These are phyloP conservation scores for Erannis defoliaria DNA, from an alignment of 2,888 invertebrate species.

Conservation along the genomic window DNA sequence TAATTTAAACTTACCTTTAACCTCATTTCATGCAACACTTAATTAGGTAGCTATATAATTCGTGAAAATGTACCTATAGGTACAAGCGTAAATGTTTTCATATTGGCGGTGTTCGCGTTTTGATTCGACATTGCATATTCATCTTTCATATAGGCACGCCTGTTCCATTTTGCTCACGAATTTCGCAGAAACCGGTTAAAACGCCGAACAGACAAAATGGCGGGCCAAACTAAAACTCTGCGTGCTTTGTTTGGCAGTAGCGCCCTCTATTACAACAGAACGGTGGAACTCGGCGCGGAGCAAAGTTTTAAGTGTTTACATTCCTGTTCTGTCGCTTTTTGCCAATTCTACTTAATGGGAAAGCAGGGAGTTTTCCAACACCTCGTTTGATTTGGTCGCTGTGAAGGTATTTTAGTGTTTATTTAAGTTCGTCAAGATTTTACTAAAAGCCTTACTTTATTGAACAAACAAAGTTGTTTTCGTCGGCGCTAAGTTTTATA, in stretches of 20 bases:
- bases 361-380: conserved; percentile 72
- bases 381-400: conserved; percentile 75
- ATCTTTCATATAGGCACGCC: conserved; percentile 67
- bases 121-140: conserved; percentile 75
- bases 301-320: conserved; percentile 85
- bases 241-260: conserved; percentile 78
- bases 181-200: conserved; percentile 71
- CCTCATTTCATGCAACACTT: background rate
- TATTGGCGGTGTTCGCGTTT: conserved; percentile 47
- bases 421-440: conserved; percentile 68
- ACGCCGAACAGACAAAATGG: conserved; percentile 74
- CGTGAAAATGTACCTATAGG: background rate
- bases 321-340: conserved; percentile 84
- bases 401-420: conserved; percentile 70
- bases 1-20: background rate
- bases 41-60: too few relatives aligned
- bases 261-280: conserved; percentile 73
- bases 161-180: conserved; percentile 67
- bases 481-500: conserved; percentile 28
- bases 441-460: conserved; percentile 51
- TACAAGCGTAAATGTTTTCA: conserved; percentile 14
- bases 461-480: conserved; percentile 47
- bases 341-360: conserved; percentile 81
- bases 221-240: conserved; percentile 71
- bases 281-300: conserved; percentile 68